Evolutionary conservation across 2,888 invertebrate genomes (phyloP).

Genomic region (Cataglyphis albicans): DNA sequence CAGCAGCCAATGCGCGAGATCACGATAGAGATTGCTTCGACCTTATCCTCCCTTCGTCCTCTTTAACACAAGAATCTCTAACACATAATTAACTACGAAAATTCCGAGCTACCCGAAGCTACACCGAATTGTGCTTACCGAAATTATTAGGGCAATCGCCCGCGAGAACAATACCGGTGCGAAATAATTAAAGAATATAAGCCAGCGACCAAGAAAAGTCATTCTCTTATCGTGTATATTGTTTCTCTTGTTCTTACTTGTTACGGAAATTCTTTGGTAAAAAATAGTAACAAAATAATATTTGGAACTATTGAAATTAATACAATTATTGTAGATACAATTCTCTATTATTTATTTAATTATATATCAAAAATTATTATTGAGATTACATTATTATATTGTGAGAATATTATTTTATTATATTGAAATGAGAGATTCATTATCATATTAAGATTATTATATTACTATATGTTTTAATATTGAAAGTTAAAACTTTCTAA

Average conservation of each 20-base stretch:
- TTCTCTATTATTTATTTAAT: background rate
- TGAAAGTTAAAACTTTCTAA: slow-evolving; percentile 14
- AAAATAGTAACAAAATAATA: background rate
- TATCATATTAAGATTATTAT: background rate
- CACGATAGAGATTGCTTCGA: slow-evolving; percentile 27
- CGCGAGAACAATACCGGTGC: slow-evolving; percentile 44
- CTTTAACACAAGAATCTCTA: slow-evolving; percentile 23
- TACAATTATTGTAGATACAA: background rate
- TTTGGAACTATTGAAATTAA: background rate
- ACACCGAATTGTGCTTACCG: slow-evolving; percentile 16
- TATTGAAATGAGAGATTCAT: no score
- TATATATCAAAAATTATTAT: background rate
- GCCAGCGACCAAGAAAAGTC: background rate
- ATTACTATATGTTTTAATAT: slow-evolving; percentile 1
- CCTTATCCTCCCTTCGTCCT: slow-evolving; percentile 13
- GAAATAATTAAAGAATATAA: slow-evolving; percentile 36
- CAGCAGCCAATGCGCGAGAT: slow-evolving; percentile 11
- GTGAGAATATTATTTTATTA: no score
- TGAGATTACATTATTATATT: no score
- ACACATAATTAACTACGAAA: slow-evolving; percentile 30
- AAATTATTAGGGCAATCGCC: slow-evolving; percentile 58
- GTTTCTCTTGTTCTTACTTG: background rate
- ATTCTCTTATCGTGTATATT: background rate
- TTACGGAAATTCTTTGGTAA: background rate
- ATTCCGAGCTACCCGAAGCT: slow-evolving; percentile 35